Evolutionary conservation across 2,888 invertebrate species (phyloP), one percentile per base, ranked within the genome.

Genomic region (Protophormia terraenovae): DNA sequence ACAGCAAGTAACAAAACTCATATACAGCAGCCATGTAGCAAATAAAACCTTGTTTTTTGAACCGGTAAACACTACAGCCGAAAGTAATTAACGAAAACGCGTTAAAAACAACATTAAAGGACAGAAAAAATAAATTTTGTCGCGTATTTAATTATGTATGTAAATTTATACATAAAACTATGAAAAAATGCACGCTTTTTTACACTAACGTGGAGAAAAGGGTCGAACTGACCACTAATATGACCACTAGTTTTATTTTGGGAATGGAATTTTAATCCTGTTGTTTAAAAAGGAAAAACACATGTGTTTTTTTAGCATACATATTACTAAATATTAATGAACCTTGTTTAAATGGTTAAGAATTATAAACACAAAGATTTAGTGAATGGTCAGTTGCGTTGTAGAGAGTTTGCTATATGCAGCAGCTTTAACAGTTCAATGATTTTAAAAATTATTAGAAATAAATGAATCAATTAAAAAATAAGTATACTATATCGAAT

Each of bases 141-240:
- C 72, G 80, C 76, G 72, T 60, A 77, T 81, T 84, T 81, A 81
- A 76, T 79, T 80, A 84, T 66, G 35, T 79, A 83, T 69, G 71
- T 50, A 77, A 84, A 84, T 84, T 80, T 67, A 76, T 38, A 80
- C 50, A 84, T 22, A 50, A 66, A 66, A 58, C 32, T 2, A 50
- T 53, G 3, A 16, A 76, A 64, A 27, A 50, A 22, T 62, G 22
- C 12, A 75, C 12, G 38, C n/a, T 55, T 55, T 58, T 64, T 19
- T 64, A 75, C 32, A 62, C 22, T 19, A 58, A 16, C 53, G 71
- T 38, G 14, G n/a, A 47, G 27, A 62, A 66, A 69, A 77, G 19
- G 53, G 53, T 58, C 29, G 5, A 45, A 76, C 29, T 84, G 84
- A 80, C 84, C 84, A 80, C 79, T 58, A 66, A 66, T 32, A 29